Conservation (phyloP, 2,113 vertebrate species). For the Peromyscus maniculatus region DNA sequence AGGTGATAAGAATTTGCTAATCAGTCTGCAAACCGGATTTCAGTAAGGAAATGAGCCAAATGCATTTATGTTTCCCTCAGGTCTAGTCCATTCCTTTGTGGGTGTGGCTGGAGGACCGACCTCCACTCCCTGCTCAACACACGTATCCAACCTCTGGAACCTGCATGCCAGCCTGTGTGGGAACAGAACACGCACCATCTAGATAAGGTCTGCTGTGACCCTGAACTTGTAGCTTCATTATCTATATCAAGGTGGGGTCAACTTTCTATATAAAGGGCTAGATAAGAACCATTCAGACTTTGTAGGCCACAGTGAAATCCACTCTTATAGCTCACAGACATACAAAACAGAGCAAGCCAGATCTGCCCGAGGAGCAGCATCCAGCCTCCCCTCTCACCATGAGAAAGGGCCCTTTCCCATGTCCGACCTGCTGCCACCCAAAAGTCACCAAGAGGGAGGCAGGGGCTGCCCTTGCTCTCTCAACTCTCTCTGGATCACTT, state of each 20-base stretch:
- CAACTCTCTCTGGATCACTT: background rate
- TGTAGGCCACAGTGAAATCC: background rate
- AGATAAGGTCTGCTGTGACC: background rate
- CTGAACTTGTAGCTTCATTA: constrained; percentile 21
- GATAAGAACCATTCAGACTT: constrained; percentile 43
- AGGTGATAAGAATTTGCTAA: background rate
- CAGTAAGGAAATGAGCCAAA: constrained; percentile 60
- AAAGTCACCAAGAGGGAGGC: background rate
- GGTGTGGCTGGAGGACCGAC: background rate
- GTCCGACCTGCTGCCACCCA: background rate
- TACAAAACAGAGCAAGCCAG: background rate
- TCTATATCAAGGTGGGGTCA: constrained; percentile 18
- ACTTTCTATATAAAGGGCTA: constrained; percentile 33
- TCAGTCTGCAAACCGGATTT: constrained; percentile 42
- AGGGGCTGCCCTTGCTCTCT: background rate
- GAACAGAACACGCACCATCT: background rate
- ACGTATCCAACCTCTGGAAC: background rate
- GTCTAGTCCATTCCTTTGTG: background rate
- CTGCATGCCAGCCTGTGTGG: background rate
- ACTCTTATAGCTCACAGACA: background rate
- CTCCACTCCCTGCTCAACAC: background rate
- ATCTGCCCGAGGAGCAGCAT: background rate
- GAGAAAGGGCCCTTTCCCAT: background rate
- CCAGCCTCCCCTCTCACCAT: no score
- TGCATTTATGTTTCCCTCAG: constrained; percentile 22